Base-by-base conservation (phyloP, 2,888 invertebrate species). In the Plutella xylostella region DNA sequence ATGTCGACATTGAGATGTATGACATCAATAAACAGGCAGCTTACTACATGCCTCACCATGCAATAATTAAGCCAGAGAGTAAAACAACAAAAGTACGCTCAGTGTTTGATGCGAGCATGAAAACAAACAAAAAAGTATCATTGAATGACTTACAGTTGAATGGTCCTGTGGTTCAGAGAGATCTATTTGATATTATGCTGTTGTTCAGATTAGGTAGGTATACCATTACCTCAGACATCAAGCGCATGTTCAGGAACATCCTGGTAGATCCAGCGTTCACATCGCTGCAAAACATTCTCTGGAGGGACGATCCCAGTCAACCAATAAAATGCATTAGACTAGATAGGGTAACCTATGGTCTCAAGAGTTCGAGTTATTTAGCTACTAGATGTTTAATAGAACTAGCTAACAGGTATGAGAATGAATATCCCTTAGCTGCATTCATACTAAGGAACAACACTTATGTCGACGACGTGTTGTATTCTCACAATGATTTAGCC, bases 111-210 rank as follows among this genome's bases (percentile, higher is more conserved):
- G 43, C 35, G 2, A 46, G 44, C 1, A 31, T 39, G 37, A 37
- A 37, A n/a, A 45, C 48, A 5, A 43, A 30, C 11, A 45, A 45
- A 11, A 47, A 46, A 28, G 14, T 47, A 4, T 50, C 50, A 1
- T 20, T 48, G 1, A 47, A 52, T 30, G 47, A 48, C 38, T 3
- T 48, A 2, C 15, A 42, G 2, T 3, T 50, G 4, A 51, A 51
- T 45, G 49, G 47, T 0, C 45, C 51, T 4, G 19, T 41, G 1
- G 49, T 49, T 2, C 51, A 53, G 43, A 47, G 40, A 33, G 51
- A 50, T 11, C 22, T 52, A 6, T 51, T 52, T 45, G 50, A 55
- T 31, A 51, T 55, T 11, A 2, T 55, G 2, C n/a, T 54, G 4
- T 28, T 52, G 9, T 51, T 43, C 34, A 15, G 54, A 7, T 14